Base-by-base conservation (phyloP, 2,888 invertebrate genomes). In the Habrosyne pyritoides region DNA sequence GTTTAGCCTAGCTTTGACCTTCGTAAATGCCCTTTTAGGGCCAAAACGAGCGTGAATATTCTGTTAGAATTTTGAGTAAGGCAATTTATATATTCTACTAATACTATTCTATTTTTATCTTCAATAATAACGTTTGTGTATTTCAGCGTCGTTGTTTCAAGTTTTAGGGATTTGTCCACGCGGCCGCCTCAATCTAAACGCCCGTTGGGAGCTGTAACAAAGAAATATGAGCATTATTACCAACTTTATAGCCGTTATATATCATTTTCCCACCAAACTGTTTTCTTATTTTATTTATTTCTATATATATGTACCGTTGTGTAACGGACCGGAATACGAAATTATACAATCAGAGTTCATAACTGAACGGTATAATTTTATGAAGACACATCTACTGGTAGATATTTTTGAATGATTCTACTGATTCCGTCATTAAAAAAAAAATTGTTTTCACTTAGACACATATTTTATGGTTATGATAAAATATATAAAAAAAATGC, bases 191-290 rank as follows among this genome's bases (percentile, higher is more conserved):
- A 71, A 73, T 77, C 69, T 67, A 66, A 53, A 42, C 42, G 56
- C 65, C 60, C 65, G 58, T 46, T 57, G 77, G 75, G 76, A 61
- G 73, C 72, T 67, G 71, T 83, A 75, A 76, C 71, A 61, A 64
- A 75, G 80, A 81, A 79, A 80, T 81, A 81, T 77, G 67, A 71
- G 69, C 69, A 73, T 80, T 81, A 83, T 81, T 78, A 73, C 73
- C 65, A 68, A 79, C 70, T 78, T 82, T 83, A 81, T 77, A 69
- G 69, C 73, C 65, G 57, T 75, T 72, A 77, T 78, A 77, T 83
- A 75, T 80, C 71, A 81, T 79, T 79, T 79, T 70, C 69, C 60
- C 68, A 66, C 66, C 60, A 61, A 66, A 72, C 65, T 62, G 66
- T 73, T 72, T n/a, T 66, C 59, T 67, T 73, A 53, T 71, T 68